These are phyloP conservation scores for Drosophila lacicola DNA, from an alignment of 2,888 invertebrate genomes.

Conservation along the genomic window DNA sequence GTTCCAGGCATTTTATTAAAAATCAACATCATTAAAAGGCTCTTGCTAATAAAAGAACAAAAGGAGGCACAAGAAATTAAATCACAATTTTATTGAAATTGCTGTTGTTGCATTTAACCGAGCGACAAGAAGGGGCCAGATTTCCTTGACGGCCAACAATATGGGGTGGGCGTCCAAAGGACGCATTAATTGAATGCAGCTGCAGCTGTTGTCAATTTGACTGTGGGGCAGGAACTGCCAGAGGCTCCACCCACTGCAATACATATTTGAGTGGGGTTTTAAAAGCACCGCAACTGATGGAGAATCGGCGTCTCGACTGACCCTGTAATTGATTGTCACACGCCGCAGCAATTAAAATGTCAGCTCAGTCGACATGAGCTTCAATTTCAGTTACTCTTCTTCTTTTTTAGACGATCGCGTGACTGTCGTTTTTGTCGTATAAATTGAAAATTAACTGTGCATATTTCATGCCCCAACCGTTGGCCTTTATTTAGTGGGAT, in stretches of 20 bases:
- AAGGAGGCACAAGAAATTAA: slow-evolving; percentile 24
- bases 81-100: slow-evolving; percentile 56
- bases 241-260: slow-evolving; percentile 36
- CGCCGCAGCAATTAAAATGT: slow-evolving; percentile 74
- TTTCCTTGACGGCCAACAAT: slow-evolving; percentile 5
- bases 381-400: slow-evolving; percentile 38
- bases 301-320: slow-evolving; percentile 47
- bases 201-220: slow-evolving; percentile 71
- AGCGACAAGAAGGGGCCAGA: not conserved
- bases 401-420: slow-evolving; percentile 18
- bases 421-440: slow-evolving; percentile 26
- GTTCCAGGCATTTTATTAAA: not conserved
- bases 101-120: slow-evolving; percentile 43
- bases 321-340: slow-evolving; percentile 75
- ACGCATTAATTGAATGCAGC: slow-evolving; percentile 65
- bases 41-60: not conserved
- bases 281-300: slow-evolving; percentile 57
- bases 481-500: slow-evolving; percentile 47
- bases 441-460: slow-evolving; percentile 72
- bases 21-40: not conserved
- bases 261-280: slow-evolving; percentile 71
- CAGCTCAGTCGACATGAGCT: slow-evolving; percentile 44
- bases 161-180: not conserved
- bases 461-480: slow-evolving; percentile 63
- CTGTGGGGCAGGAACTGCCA: slow-evolving; percentile 14